Evolutionary conservation across 2,113 vertebrate species (phyloP).

Genomic region (Zapornia atra): DNA sequence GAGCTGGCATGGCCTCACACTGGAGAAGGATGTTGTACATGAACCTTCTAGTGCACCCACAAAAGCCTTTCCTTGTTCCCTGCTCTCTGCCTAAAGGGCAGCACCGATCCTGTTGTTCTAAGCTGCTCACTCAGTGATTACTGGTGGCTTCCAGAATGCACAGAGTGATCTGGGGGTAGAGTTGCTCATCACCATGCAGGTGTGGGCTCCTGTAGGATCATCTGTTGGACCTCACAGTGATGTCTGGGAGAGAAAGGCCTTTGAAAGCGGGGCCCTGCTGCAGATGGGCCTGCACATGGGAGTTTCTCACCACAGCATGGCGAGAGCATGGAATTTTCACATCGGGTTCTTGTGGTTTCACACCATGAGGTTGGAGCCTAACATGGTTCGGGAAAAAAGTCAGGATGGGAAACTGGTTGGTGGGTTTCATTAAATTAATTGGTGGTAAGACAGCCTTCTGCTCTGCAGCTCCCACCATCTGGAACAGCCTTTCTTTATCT

Average conservation of each 20-base stretch:
- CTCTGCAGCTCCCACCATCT: constrained; percentile 30
- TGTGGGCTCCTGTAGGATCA: neutral
- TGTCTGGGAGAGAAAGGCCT: neutral
- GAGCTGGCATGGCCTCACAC: neutral
- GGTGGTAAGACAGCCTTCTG: constrained; percentile 57
- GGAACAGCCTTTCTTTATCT: constrained; percentile 62
- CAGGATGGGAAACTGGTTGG: constrained; percentile 56
- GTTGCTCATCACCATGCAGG: neutral
- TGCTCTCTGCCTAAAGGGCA: neutral
- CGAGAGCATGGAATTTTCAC: constrained; percentile 7
- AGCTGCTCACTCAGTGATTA: neutral
- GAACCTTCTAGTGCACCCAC: neutral
- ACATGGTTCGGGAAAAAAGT: neutral
- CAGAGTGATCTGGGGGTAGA: rapidly evolving
- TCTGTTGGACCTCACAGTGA: neutral
- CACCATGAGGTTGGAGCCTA: neutral
- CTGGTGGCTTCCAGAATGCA: neutral
- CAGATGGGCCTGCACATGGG: neutral
- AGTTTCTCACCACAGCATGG: neutral
- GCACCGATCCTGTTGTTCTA: neutral
- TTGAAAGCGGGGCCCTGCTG: neutral
- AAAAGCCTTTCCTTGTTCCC: neutral
- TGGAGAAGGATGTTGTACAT: neutral
- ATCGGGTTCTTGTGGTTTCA: constrained; percentile 32
- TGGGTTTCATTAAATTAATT: constrained; percentile 60